Evolutionary conservation across 2,888 invertebrate genomes (phyloP), one percentile per base, ranked within the genome.

Genomic region (Dendrolimus houi): DNA sequence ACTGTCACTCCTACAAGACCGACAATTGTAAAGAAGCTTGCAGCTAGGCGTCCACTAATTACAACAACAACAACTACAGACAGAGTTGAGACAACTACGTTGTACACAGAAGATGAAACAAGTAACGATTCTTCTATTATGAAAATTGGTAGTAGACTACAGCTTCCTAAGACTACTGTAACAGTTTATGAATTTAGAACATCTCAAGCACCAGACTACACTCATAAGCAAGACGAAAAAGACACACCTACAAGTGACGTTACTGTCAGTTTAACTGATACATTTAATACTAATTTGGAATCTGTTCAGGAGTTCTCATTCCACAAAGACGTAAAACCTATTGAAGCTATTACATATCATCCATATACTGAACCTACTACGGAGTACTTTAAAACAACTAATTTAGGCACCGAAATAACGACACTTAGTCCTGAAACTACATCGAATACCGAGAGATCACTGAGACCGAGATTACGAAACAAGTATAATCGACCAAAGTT

Each of bases 401-500:
- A 59, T 56, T 63, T 41, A 64, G 52, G 54, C 29, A 40, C 60
- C 62, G 87, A 90, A 56, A 64, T 75, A 8, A 84, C 84, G 3
- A 79, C 79, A 1, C 67, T 71, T 52, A 80, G 81, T 54, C 66
- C 73, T 8, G 87, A 91, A 60, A 75, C 75, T 12, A 77, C 82
- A 8, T 71, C 81, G 57, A 72, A 72, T 54, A 69, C 74, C 13
- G 72, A 72, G 6, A 83, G 81, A 70, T 63, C 76, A 55, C 79
- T 77, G 59, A 75, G 87, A 56, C 86, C 84, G 9, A 83, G 83
- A 73, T 74, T 77, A 52, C 91, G 87, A 61, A 92, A 85, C 66
- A 94, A 93, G 75, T 93, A 89, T 62, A 94, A 93, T 56, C 85
- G 95, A 56, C 95, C 95, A 1, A 87, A 94, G 63, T 95, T 95